phyloP scores from a whole-genome alignment of 1,140 invertebrate species.

The Brachionus angularis region DNA sequence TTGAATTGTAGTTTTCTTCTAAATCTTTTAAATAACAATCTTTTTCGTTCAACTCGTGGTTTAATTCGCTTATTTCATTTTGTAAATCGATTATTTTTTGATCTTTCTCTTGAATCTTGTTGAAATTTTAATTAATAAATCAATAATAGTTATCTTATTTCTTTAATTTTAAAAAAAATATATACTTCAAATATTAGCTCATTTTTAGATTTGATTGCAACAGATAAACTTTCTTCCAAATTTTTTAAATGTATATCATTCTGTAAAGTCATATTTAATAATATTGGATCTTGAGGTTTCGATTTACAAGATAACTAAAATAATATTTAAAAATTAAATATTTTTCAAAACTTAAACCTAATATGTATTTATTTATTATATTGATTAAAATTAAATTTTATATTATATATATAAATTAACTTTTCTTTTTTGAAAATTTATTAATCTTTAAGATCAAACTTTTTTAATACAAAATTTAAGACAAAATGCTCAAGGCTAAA shows the following conservation, averaged over 20 bases:
- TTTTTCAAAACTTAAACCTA: no score
- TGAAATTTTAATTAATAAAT: not conserved
- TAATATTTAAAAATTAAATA: not conserved
- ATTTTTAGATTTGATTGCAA: conserved; percentile 17
- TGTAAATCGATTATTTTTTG: conserved; percentile 17
- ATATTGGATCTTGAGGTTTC: conserved; percentile 12
- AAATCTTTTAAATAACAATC: not conserved
- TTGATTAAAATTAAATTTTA: no score
- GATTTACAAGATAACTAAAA: conserved; percentile 28
- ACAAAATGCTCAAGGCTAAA: no score
- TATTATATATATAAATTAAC: no score
- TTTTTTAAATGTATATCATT: conserved; percentile 30
- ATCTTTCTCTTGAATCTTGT: conserved; percentile 27
- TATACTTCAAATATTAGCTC: conserved; percentile 26
- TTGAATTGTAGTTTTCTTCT: conserved; percentile 1
- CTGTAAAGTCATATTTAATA: conserved; percentile 37
- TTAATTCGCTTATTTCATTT: conserved; percentile 21
- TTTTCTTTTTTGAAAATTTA: no score
- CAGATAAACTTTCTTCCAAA: conserved; percentile 17
- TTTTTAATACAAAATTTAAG: no score
- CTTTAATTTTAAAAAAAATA: not conserved
- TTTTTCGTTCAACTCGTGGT: conserved; percentile 34
- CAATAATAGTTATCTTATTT: not conserved
- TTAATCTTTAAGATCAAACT: no score
- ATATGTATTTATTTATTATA: no score